Conservation (phyloP, 53 echinoderm and acorn worm species). For the Henricia sp. region DNA sequence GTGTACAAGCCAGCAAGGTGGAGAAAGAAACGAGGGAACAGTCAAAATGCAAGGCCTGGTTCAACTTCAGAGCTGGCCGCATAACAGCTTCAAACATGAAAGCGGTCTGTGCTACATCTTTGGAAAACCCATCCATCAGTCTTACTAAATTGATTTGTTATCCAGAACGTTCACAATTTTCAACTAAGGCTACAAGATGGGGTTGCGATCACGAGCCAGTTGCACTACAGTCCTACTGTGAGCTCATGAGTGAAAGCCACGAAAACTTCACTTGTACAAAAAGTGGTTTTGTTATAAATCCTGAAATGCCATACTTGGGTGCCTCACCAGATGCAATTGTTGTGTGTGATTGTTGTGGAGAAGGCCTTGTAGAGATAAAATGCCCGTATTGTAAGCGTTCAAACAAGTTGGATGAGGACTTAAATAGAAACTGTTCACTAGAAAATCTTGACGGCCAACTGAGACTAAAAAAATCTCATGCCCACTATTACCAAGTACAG, state of each 20-base stretch:
- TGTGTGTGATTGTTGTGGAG: slow-evolving; percentile 42
- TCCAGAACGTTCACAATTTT: slow-evolving; percentile 18
- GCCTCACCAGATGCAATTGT: slow-evolving; percentile 51
- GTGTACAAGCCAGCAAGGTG: too few relatives aligned
- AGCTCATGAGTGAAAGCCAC: slow-evolving; percentile 16
- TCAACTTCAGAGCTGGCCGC: too few relatives aligned
- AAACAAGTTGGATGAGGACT: neutral
- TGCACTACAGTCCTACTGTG: slow-evolving; percentile 9
- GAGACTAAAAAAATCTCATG: slow-evolving; percentile 6
- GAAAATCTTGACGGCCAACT: neutral
- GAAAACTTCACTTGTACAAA: slow-evolving; percentile 11
- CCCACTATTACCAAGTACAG: slow-evolving; percentile 28
- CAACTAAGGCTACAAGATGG: slow-evolving; percentile 44
- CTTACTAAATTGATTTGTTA: slow-evolving; percentile 37
- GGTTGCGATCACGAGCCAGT: slow-evolving; percentile 52
- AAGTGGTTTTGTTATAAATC: slow-evolving; percentile 23
- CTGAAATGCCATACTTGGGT: slow-evolving; percentile 26
- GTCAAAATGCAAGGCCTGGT: too few relatives aligned
- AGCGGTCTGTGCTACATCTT: slow-evolving; percentile 8
- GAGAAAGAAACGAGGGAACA: too few relatives aligned
- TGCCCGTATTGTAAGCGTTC: slow-evolving; percentile 18
- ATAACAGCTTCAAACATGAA: too few relatives aligned
- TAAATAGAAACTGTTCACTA: slow-evolving; percentile 2
- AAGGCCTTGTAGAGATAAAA: slow-evolving; percentile 24
- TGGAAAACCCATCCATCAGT: slow-evolving; percentile 27